Conservation (phyloP, 2,888 invertebrate species). For the Hirtodrosophila duncani region DNA sequence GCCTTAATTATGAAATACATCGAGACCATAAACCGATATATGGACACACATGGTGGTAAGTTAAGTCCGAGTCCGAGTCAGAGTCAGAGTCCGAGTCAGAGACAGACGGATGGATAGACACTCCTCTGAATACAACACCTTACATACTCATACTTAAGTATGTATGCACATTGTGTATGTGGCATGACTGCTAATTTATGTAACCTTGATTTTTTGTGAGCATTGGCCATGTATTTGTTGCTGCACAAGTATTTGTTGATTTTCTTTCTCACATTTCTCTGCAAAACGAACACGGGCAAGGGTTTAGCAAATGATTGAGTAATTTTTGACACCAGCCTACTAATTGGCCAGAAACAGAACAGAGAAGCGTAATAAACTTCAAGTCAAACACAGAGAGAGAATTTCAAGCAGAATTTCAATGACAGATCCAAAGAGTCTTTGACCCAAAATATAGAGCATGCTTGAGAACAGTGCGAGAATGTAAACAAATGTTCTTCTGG, state of each 20-base stretch:
- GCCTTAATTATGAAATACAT: constrained; percentile 89
- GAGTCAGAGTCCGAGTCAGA: background rate
- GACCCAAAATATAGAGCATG: background rate
- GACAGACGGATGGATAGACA: too few relatives aligned
- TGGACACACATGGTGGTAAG: constrained; percentile 92
- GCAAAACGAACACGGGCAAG: constrained; percentile 46
- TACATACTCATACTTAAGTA: constrained; percentile 3
- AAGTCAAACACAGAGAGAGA: constrained; percentile 4
- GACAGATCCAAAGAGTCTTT: constrained; percentile 1
- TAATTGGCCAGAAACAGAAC: constrained; percentile 53
- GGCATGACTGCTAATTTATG: constrained; percentile 52
- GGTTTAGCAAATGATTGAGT: constrained; percentile 51
- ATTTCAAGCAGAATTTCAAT: background rate
- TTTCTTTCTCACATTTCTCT: constrained; percentile 47
- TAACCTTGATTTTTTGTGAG: constrained; percentile 59
- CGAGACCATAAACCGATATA: constrained; percentile 87
- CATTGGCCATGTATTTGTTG: constrained; percentile 12
- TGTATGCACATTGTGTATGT: background rate
- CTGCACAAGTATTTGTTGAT: constrained; percentile 18
- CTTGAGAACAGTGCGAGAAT: too few relatives aligned
- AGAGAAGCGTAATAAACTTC: too few relatives aligned
- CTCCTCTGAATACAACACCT: too few relatives aligned
- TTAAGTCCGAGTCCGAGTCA: constrained; percentile 16
- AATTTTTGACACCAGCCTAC: constrained; percentile 69
- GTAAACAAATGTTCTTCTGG: too few relatives aligned